Evolutionary conservation across 1,140 invertebrate species (phyloP), one percentile per base, ranked within the genome.

Genomic region (Globodera rostochiensis): DNA sequence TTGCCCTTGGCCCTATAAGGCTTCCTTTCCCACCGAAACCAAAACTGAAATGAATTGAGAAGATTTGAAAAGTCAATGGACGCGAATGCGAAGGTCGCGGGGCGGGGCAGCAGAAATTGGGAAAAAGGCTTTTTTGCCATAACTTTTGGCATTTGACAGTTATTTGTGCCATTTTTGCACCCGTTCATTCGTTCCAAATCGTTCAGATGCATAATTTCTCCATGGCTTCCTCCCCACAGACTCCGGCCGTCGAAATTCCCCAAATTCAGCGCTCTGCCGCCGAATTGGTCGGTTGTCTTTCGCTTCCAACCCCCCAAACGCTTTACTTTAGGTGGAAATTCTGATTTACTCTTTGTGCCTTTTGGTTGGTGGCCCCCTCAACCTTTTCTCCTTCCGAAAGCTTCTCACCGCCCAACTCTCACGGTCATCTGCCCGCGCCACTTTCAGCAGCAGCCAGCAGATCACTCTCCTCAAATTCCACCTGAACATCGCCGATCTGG

Each of bases 401-500:
- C 71, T 87, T 7, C 50, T 80, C 25, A 79, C 60, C 15, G 19
- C 57, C 45, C 50, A 82, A 46, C 67, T 60, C 13, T 21, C 21
- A 13, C 15, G 25, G 50, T 25, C 73, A 7, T 66, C 69, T 45
- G 64, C 19, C 57, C 50, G 79, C 36, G 21, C 19, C 46, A n/a
- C 25, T 45, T n/a, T 64, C 81, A 47, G 46, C 85, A 46, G 50
- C 19, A 67, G 84, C 7, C 86, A 86, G 53, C 86, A 86, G 53
- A 83, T 87, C 6, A 84, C 82, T 70, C 78, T 88, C 46, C 80
- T 88, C 13, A 80, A 87, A 47, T 73, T 88, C 25, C 67, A 90
- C 64, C 77, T 88, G 13, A 88, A 88, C 79, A 82, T 88, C 19
- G 87, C 87, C 3, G 87, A 88, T 81, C 67, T 88, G 53, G 77